Evolutionary conservation across 2,113 vertebrate genomes (phyloP).

Genomic region (Platanista minor): DNA sequence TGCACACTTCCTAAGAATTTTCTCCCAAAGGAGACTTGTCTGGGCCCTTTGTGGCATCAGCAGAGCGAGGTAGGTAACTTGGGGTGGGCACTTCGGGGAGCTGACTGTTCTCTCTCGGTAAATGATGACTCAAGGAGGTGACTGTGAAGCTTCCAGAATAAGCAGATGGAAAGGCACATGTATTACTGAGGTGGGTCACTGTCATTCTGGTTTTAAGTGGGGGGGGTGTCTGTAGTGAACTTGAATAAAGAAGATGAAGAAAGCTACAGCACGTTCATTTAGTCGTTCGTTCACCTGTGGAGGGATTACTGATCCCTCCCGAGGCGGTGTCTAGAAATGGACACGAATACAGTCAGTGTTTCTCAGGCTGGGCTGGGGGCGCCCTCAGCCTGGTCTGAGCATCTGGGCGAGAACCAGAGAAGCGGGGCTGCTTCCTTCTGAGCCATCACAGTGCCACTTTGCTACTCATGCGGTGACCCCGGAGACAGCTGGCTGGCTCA

Average conservation of each 20-base stretch:
- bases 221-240: neutral
- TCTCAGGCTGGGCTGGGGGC: neutral
- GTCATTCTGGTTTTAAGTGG: neutral
- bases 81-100: neutral
- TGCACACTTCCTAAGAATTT: slow-evolving; percentile 68
- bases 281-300: neutral
- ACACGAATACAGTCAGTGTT: neutral
- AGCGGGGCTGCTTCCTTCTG: neutral
- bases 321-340: neutral
- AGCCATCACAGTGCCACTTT: neutral
- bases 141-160: slow-evolving; percentile 70
- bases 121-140: slow-evolving; percentile 66
- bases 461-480: neutral
- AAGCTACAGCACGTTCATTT: neutral
- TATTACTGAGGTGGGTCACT: neutral
- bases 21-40: neutral
- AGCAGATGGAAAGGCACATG: slow-evolving; percentile 71
- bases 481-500: neutral
- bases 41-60: neutral
- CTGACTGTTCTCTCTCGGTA: slow-evolving; percentile 57
- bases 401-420: neutral
- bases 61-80: neutral
- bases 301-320: neutral
- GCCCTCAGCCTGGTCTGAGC: neutral
- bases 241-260: slow-evolving; percentile 49